These are phyloP conservation scores for Brachyhypopomus gauderio DNA, from an alignment of 2,113 vertebrate species.

Conservation along the genomic window DNA sequence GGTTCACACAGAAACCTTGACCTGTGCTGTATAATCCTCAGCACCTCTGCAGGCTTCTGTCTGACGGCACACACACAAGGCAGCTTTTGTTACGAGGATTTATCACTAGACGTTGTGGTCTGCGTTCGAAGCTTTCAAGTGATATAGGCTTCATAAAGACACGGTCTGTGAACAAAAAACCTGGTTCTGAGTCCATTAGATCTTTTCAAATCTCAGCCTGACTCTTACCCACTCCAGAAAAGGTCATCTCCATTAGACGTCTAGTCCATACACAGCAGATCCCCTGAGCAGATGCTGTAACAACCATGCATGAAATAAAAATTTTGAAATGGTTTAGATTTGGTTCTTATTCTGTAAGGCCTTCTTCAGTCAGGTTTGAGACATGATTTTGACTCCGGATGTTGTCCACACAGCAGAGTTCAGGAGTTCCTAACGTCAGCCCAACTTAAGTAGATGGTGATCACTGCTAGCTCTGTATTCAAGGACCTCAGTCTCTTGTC, in stretches of 20 bases:
- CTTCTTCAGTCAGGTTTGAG: too few species aligned
- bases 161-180: neutral
- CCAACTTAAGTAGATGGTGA: constrained; percentile 22
- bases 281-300: neutral
- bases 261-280: neutral
- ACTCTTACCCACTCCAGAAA: neutral
- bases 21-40: neutral
- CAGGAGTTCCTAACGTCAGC: neutral
- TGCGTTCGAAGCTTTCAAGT: neutral
- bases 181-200: constrained; percentile 10
- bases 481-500: constrained; percentile 29
- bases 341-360: too few species aligned
- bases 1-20: neutral
- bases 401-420: neutral
- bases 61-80: neutral
- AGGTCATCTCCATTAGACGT: neutral
- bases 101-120: neutral
- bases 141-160: neutral
- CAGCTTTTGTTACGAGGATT: neutral
- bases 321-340: neutral
- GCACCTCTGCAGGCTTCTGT: neutral
- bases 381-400: neutral
- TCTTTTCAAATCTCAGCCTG: neutral
- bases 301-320: neutral
- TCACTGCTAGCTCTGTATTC: constrained; percentile 28